Percentiles rank a stretch among this genome's conserved stretches.
These are phyloP conservation scores for Pegea sp. DNA, from an alignment of 23 tunicate species.

Conservation along the genomic window DNA sequence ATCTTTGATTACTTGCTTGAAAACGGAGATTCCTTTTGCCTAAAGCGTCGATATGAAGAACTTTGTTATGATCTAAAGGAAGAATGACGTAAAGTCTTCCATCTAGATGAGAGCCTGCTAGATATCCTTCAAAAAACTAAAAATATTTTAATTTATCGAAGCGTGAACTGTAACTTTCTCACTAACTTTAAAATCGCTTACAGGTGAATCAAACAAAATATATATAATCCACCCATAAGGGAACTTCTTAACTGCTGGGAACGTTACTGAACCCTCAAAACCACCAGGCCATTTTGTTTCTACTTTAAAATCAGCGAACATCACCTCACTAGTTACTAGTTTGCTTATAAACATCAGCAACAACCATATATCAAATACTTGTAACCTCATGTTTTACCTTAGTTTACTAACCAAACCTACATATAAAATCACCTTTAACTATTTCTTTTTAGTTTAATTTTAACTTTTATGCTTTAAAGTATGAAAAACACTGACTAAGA, in stretches of 20 bases:
- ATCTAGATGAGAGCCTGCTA: conserved; percentile 35
- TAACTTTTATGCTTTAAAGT: too few relatives aligned
- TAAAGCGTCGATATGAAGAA: conserved; percentile 18
- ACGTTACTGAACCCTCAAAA: conserved; percentile 10
- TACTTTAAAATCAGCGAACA: conserved; percentile 7
- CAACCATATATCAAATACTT: too few relatives aligned
- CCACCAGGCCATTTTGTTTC: conserved; percentile 23
- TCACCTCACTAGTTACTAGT: background rate
- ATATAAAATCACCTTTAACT: too few relatives aligned
- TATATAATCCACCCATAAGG: conserved; percentile 49
- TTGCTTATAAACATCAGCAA: too few relatives aligned
- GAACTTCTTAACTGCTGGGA: conserved; percentile 3
- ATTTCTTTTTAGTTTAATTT: too few relatives aligned
- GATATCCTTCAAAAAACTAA: conserved; percentile 42
- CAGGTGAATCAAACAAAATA: conserved; percentile 24
- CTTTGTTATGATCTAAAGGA: conserved; percentile 19
- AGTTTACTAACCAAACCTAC: too few relatives aligned
- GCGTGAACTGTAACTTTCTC: too few relatives aligned
- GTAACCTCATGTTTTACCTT: too few relatives aligned
- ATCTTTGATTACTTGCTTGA: conserved; percentile 73
- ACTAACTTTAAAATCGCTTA: conserved; percentile 34
- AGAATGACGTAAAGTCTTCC: conserved; percentile 17
- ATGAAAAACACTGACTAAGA: too few relatives aligned
- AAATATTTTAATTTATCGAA: too few relatives aligned
- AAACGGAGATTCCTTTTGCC: conserved; percentile 12